phyloP scores from a whole-genome alignment of 2,888 invertebrate species.

The Falcaria lacertinaria region DNA sequence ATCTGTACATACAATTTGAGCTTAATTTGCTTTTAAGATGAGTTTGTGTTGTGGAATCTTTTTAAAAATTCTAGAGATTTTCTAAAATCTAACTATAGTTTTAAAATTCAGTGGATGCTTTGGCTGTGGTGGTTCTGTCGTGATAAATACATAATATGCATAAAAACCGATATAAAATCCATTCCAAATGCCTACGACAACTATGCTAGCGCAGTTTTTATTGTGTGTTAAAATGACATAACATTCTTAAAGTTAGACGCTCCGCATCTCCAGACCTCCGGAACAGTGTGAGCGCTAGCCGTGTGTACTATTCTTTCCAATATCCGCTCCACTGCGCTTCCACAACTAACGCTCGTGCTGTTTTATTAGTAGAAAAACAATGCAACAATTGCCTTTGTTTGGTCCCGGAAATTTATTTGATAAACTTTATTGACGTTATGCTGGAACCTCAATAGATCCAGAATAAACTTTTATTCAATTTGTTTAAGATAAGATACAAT shows the following conservation, averaged over 20 bases:
- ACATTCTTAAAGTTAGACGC: neutral
- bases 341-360: conserved; percentile 10
- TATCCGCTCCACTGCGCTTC: conserved; percentile 33
- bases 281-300: conserved; percentile 18
- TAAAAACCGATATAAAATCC: no score
- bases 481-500: no score
- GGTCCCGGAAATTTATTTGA: neutral
- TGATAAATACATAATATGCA: no score
- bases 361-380: conserved; percentile 16
- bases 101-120: no score
- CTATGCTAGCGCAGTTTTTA: no score
- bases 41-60: no score
- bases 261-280: conserved; percentile 14
- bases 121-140: no score
- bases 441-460: neutral
- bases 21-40: no score
- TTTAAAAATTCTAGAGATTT: no score
- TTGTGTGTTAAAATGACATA: neutral
- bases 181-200: no score
- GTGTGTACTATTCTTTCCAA: conserved; percentile 23
- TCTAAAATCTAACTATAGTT: no score
- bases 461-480: neutral
- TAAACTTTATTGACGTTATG: neutral
- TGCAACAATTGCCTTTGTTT: conserved; percentile 10
- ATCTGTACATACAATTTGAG: no score